Percentiles rank a stretch among this genome's conserved stretches.
Evolutionary conservation across 2,797 vertebrate genomes (phyloP).

Genomic region (Okamejei kenojei): DNA sequence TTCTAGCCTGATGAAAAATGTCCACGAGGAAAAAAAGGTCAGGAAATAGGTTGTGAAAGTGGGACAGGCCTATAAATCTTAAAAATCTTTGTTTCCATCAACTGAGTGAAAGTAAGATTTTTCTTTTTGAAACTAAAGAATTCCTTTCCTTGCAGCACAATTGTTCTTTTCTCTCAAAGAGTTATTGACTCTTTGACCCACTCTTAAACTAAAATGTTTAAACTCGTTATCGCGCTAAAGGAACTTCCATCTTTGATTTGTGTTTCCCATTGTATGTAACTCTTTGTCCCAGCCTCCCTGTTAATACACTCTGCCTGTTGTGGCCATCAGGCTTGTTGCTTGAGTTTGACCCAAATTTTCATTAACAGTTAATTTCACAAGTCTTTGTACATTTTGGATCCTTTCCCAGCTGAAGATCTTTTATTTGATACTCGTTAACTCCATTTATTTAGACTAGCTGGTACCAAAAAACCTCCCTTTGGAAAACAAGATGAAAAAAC

Average conservation of each 20-base stretch:
- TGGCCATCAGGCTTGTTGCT: background rate
- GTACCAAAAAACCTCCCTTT: background rate
- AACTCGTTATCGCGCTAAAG: background rate
- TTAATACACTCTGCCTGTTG: slow-evolving; percentile 7
- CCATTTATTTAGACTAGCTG: background rate
- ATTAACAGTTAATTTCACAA: slow-evolving; percentile 22
- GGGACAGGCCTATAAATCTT: background rate
- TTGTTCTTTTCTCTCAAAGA: background rate
- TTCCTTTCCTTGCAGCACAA: background rate
- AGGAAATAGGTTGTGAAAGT: no score
- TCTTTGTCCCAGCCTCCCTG: background rate
- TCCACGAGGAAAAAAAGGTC: no score
- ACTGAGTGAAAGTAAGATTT: background rate
- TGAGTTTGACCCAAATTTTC: background rate
- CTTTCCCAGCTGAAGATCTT: slow-evolving; percentile 29
- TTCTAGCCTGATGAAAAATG: no score
- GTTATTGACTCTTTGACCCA: background rate
- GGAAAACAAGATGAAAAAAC: background rate
- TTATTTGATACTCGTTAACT: slow-evolving; percentile 10
- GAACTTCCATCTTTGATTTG: background rate
- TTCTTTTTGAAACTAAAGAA: background rate
- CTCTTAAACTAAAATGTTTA: background rate
- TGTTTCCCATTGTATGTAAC: background rate
- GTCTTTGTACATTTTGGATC: background rate
- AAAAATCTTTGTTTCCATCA: background rate